These are phyloP conservation scores for Drosophila setifemur DNA, from an alignment of 1,140 invertebrate genomes.

Conservation along the genomic window DNA sequence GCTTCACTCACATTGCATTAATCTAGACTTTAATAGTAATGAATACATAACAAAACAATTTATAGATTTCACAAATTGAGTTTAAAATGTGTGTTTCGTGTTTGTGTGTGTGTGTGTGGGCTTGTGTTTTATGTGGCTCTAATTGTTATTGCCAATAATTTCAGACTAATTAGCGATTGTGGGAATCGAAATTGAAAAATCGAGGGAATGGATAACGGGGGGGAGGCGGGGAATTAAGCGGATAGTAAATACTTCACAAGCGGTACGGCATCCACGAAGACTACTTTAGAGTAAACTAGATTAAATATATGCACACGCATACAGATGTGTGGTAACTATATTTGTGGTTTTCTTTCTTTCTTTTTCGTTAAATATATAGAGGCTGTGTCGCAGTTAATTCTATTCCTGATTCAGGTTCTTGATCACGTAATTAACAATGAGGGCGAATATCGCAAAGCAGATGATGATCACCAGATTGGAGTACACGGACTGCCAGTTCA, in stretches of 20 bases:
- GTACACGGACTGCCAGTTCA: conserved; percentile 81
- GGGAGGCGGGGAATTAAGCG: conserved; percentile 28
- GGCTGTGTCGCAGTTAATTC: conserved; percentile 64
- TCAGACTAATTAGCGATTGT: conserved; percentile 46
- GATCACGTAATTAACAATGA: conserved; percentile 82
- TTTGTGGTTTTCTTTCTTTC: too few species aligned
- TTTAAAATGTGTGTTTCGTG: conserved; percentile 33
- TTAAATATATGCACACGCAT: conserved; percentile 62
- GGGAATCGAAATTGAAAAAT: too few species aligned
- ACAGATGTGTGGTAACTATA: conserved; percentile 32
- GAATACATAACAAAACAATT: conserved; percentile 78
- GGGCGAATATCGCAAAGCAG: conserved; percentile 81
- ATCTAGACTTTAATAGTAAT: conserved; percentile 64
- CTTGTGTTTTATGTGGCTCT: conserved; percentile 7
- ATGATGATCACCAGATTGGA: conserved; percentile 80
- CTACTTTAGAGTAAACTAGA: conserved; percentile 67
- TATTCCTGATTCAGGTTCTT: conserved; percentile 82
- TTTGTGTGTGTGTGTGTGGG: neutral
- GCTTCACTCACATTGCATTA: conserved; percentile 36
- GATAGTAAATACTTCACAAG: conserved; percentile 63
- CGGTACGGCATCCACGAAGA: conserved; percentile 38
- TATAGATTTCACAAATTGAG: conserved; percentile 52
- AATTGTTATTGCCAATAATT: conserved; percentile 54
- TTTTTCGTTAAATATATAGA: conserved; percentile 64
- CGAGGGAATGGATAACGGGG: conserved; percentile 20